Conservation (phyloP, 1,140 invertebrate species). For the Neodiprion virginianus region DNA sequence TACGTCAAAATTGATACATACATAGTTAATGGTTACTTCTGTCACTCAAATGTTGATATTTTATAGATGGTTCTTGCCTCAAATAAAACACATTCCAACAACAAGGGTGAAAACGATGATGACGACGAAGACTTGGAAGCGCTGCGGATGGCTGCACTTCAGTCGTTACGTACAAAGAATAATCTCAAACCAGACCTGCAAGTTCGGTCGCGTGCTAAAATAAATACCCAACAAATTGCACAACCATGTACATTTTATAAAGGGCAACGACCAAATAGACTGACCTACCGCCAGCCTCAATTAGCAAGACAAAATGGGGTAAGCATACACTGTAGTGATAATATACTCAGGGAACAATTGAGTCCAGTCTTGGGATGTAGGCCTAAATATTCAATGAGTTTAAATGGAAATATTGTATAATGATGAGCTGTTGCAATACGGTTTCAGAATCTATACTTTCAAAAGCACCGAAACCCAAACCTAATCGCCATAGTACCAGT, state of each 20-base stretch:
- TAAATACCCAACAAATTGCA: constrained; percentile 25
- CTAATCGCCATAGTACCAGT: constrained; percentile 57
- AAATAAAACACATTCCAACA: constrained; percentile 36
- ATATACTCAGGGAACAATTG: constrained; percentile 2
- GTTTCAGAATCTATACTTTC: constrained; percentile 50
- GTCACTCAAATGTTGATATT: neutral
- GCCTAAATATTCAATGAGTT: no score
- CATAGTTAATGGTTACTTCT: neutral
- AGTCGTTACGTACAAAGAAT: constrained; percentile 44
- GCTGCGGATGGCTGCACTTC: constrained; percentile 52
- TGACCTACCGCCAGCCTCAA: constrained; percentile 37
- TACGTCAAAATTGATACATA: neutral
- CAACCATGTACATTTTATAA: constrained; percentile 37
- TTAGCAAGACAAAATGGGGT: constrained; percentile 43
- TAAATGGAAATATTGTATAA: no score
- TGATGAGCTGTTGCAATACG: constrained; percentile 11
- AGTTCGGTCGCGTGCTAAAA: constrained; percentile 24
- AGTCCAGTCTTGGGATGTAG: neutral
- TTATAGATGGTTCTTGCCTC: constrained; percentile 37
- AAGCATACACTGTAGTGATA: constrained; percentile 22
- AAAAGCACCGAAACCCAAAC: constrained; percentile 49
- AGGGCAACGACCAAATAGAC: constrained; percentile 26
- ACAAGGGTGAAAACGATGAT: constrained; percentile 57
- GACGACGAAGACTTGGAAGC: constrained; percentile 59
- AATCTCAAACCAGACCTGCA: constrained; percentile 30